Percentiles rank a stretch among this genome's conserved stretches.
Conservation (phyloP, 37 sponge, comb jelly and placozoan genomes). For the Sycon ciliatum region DNA sequence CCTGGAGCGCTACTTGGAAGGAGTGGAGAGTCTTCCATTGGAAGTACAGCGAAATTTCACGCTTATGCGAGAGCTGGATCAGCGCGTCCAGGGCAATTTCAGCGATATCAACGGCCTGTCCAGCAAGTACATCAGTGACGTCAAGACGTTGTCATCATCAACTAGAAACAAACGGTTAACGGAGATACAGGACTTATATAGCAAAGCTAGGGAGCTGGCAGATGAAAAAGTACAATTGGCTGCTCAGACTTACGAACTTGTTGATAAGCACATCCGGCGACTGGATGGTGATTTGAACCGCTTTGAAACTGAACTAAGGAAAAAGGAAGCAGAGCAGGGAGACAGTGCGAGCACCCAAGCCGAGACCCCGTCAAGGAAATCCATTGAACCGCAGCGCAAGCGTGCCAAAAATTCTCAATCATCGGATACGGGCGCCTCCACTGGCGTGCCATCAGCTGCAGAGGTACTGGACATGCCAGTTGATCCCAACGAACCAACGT, state of each 20-base stretch:
- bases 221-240: constrained; percentile 90
- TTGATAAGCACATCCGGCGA: constrained; percentile 85
- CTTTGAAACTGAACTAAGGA: constrained; percentile 37
- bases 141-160: constrained; percentile 13
- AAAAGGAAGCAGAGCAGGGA: background rate
- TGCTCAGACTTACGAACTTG: constrained; percentile 91
- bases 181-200: constrained; percentile 57
- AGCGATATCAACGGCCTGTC: constrained; percentile 39
- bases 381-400: background rate
- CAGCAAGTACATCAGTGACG: constrained; percentile 28
- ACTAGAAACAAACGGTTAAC: constrained; percentile 35
- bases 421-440: background rate
- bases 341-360: background rate
- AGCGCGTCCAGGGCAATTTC: constrained; percentile 57
- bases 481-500: constrained; percentile 91
- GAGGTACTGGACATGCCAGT: constrained; percentile 92
- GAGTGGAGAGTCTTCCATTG: constrained; percentile 77
- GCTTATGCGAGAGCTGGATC: constrained; percentile 75
- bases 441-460: constrained; percentile 15
- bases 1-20: constrained; percentile 24
- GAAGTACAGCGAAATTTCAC: constrained; percentile 88
- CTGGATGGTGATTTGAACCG: constrained; percentile 77
- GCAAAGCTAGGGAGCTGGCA: constrained; percentile 66
- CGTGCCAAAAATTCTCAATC: constrained; percentile 1
- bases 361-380: background rate